Percentiles rank a stretch among this genome's conserved stretches.
Evolutionary conservation across 2,797 vertebrate genomes (phyloP).

Genomic region (Tenualosa ilisha): DNA sequence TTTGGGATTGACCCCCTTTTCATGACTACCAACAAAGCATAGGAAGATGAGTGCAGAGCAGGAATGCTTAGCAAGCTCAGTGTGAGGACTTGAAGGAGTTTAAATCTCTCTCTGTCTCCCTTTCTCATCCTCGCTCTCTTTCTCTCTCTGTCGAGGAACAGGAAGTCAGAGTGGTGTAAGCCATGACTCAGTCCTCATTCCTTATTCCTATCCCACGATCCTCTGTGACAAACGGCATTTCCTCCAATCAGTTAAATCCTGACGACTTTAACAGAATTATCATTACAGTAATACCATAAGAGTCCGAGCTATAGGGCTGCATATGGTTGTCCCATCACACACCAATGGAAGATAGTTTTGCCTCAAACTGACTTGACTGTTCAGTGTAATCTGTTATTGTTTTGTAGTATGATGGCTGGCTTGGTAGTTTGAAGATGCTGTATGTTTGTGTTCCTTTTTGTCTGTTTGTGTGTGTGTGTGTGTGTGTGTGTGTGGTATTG

Average conservation of each 20-base stretch:
- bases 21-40: neutral
- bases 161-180: neutral
- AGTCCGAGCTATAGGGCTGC: neutral
- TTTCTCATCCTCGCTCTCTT: slow-evolving; percentile 7
- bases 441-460: too few relatives aligned
- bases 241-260: too few relatives aligned
- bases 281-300: neutral
- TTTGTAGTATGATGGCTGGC: too few relatives aligned
- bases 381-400: too few relatives aligned
- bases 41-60: neutral
- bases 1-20: neutral
- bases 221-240: neutral
- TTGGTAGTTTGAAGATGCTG: neutral
- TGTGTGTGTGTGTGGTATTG: neutral
- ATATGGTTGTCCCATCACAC: neutral
- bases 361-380: neutral
- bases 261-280: neutral
- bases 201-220: neutral
- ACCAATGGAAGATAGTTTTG: neutral
- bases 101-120: neutral
- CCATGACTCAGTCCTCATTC: neutral
- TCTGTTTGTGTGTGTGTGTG: neutral
- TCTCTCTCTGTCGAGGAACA: neutral
- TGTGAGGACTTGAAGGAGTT: neutral
- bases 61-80: neutral